Base-by-base conservation (phyloP, 2,113 vertebrate genomes). In the Gymnogyps californianus region DNA sequence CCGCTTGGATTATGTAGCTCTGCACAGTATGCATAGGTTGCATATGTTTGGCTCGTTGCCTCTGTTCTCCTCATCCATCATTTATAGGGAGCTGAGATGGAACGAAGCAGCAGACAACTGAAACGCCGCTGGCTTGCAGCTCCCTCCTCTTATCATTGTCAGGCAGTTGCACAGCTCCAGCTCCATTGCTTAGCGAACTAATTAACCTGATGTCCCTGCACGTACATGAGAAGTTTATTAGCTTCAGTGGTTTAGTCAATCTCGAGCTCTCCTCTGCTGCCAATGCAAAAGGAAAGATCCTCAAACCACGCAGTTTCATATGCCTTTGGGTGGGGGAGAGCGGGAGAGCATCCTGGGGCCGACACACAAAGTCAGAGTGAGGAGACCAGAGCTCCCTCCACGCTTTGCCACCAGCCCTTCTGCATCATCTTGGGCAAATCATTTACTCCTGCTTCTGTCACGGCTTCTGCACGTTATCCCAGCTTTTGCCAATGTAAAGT, bases 51-150 rank as follows among this genome's bases (percentile, higher is more conserved):
- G 91, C 92, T 96, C 7, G 0, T 55, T 92, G 90, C 93, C 85
- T 94, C 79, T 51, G 40, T n/a, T 88, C 82, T 72, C 85, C 75
- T 93, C 89, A 94, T 83, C 76, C 89, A 76, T 67, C 81, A 80
- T 82, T 94, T 78, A 49, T 12, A 87, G 70, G 24, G 61, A 94
- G 92, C 76, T 16, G 76, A 71, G 80, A 87, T 22, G 34, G 83
- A 93, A 66, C 0, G 38, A 87, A 83, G n/a, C 52, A 94, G 67
- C 34, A 67, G 61, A 65, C 55, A 86, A 87, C 44, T 6, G 3
- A 94, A 95, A 85, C 31, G 19, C 51, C 0, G 0, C 5, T 76
- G 75, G 61, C 69, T 93, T 31, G 29, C 2, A 0, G 55, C 69
- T 79, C 83, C 59, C 75, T 66, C n/a, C 57, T 89, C 85, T 82